Percentiles rank a stretch among this genome's conserved stretches.
Conservation (phyloP, 2,113 vertebrate species). For the Pipra filicauda region DNA sequence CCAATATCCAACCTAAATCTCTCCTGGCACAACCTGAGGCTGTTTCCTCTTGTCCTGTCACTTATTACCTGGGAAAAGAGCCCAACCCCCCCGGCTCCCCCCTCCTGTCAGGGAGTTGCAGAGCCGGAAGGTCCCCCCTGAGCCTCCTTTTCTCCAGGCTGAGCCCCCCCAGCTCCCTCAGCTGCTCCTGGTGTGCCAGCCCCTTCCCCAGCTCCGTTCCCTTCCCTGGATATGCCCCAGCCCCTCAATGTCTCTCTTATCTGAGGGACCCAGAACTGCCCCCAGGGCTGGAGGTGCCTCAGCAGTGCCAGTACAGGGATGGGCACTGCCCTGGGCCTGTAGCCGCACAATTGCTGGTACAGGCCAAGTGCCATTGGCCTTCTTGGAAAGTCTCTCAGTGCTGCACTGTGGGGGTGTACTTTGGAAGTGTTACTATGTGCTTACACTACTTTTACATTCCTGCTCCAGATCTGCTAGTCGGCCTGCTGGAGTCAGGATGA, state of each 20-base stretch:
- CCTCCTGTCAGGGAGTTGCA: not conserved
- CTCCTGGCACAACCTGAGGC: not conserved
- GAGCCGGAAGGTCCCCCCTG: not conserved
- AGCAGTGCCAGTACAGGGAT: not conserved
- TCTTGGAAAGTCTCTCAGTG: not conserved
- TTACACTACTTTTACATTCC: not conserved
- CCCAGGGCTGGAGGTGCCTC: not conserved
- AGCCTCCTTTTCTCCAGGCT: not conserved
- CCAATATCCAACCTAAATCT: not conserved
- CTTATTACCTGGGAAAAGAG: not conserved
- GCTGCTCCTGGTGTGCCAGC: not conserved
- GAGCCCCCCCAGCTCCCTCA: not conserved
- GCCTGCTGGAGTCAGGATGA: not conserved
- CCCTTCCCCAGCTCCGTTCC: not conserved
- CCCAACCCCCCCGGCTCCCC: fast-evolving
- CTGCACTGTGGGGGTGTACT: not conserved
- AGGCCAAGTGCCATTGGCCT: not conserved
- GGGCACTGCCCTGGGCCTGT: fast-evolving
- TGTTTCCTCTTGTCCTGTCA: fast-evolving
- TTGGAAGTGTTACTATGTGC: too few relatives aligned
- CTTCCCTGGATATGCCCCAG: not conserved
- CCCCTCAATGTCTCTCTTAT: not conserved
- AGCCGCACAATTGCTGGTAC: fast-evolving
- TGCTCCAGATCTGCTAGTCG: not conserved
- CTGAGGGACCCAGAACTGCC: not conserved